phyloP scores from a whole-genome alignment of 37 sponge, comb jelly and placozoan genomes.

The Petrosia ficiformis region DNA sequence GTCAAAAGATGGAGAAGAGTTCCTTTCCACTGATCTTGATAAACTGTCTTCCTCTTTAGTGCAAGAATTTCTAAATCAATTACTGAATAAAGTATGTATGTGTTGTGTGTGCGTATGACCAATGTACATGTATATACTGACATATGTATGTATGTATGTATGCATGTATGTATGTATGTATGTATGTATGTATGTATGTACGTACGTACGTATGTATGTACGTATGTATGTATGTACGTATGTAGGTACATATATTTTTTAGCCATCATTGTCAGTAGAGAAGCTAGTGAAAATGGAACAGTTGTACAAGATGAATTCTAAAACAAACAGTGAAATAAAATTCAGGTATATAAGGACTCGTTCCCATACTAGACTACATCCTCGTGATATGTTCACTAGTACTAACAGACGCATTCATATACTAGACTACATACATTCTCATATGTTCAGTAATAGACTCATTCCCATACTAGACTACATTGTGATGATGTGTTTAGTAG shows the following conservation, averaged over 20 bases:
- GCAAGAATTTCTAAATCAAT: conserved; percentile 49
- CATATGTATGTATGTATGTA: too few relatives aligned
- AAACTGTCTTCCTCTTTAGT: conserved; percentile 10
- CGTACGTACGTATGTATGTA: too few relatives aligned
- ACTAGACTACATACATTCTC: too few relatives aligned
- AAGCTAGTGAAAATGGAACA: conserved; percentile 57
- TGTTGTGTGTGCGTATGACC: too few relatives aligned
- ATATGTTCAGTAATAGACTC: too few relatives aligned
- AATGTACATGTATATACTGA: too few relatives aligned
- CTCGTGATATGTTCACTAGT: too few relatives aligned
- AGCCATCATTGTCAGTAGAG: conserved; percentile 42
- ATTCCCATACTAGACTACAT: not conserved
- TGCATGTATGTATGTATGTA: too few relatives aligned
- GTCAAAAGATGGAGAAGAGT: conserved; percentile 16
- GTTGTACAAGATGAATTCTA: conserved; percentile 35
- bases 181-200: too few relatives aligned
- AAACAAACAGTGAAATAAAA: conserved; percentile 63
- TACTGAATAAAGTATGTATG: conserved; percentile 38
- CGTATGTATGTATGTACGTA: too few relatives aligned
- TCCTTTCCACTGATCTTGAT: conserved; percentile 30
- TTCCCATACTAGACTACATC: too few relatives aligned
- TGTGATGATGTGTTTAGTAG: not conserved
- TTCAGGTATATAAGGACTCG: conserved; percentile 25
- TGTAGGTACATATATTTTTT: conserved; percentile 9
- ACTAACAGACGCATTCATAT: too few relatives aligned